Conservation (phyloP, 2,888 invertebrate genomes). For the Myopa tessellatipennis region DNA sequence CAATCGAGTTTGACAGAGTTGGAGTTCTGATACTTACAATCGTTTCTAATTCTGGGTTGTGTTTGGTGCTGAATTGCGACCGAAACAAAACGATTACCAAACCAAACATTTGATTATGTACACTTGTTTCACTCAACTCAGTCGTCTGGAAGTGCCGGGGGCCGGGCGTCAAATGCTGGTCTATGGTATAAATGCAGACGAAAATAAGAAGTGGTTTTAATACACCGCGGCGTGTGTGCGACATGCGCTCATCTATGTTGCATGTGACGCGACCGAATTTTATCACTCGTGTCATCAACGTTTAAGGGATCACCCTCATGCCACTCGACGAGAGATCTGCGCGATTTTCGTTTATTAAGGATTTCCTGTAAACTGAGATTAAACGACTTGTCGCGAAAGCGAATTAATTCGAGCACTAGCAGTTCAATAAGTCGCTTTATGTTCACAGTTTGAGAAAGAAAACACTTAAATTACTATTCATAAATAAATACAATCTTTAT, state of each 20-base stretch:
- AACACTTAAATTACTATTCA: background rate
- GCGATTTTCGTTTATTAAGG: constrained; percentile 55
- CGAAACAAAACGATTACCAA: constrained; percentile 24
- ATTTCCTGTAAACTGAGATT: constrained; percentile 55
- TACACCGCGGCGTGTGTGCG: constrained; percentile 53
- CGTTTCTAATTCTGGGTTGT: background rate
- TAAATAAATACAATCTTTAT: constrained; percentile 34
- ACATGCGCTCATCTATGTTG: constrained; percentile 59
- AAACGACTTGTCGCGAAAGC: constrained; percentile 57
- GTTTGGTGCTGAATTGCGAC: constrained; percentile 27
- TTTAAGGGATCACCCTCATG: background rate
- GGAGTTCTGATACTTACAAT: background rate
- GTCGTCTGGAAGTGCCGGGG: background rate
- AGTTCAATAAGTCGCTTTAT: constrained; percentile 55
- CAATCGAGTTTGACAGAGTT: background rate
- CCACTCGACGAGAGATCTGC: background rate
- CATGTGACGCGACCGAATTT: constrained; percentile 53
- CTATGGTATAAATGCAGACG: background rate
- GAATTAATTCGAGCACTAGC: constrained; percentile 59
- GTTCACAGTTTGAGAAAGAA: background rate
- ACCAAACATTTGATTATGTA: background rate
- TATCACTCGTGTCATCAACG: constrained; percentile 12
- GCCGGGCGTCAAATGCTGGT: background rate
- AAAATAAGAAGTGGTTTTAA: background rate
- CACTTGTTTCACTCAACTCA: constrained; percentile 24